Evolutionary conservation across 2,113 vertebrate species (phyloP).

Genomic region (human (Homo sapiens)): GRCh38 chr2:233264501-233265000

Average conservation of each 20-base stretch:
- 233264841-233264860: neutral
- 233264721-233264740: neutral
- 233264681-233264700: no score
- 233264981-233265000: constrained; percentile 98
- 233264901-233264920: constrained; percentile 90
- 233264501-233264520: neutral
- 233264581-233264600: neutral
- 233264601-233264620: neutral
- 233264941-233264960: constrained; percentile 91
- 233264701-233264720: neutral
- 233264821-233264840: no score
- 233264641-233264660: neutral
- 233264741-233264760: neutral
- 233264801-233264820: accelerated
- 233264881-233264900: constrained; percentile 90
- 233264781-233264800: neutral
- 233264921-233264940: constrained; percentile 92
- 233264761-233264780: neutral
- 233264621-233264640: neutral
- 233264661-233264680: neutral
- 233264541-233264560: neutral
- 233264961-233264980: constrained; percentile 95
- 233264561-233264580: neutral
- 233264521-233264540: neutral
- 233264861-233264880: neutral